Conservation (phyloP, 2,888 invertebrate species). For the Cyclophora punctaria region DNA sequence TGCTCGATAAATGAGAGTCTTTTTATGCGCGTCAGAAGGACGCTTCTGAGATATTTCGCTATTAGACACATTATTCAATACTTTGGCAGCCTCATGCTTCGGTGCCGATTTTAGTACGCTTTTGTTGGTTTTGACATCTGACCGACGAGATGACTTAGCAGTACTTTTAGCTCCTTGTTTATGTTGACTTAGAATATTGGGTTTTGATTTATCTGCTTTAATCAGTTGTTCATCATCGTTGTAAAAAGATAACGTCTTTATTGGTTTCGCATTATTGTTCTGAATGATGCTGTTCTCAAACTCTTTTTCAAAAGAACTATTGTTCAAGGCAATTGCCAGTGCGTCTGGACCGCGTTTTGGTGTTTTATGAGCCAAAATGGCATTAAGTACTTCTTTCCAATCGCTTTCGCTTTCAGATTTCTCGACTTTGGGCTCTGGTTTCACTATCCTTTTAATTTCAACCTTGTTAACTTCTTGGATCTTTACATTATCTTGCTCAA, state of each 20-base stretch:
- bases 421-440: conserved; percentile 3
- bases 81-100: too few relatives aligned
- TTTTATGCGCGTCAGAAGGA: conserved; percentile 18
- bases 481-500: conserved; percentile 5
- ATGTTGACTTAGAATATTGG: too few relatives aligned
- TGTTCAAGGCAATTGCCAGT: conserved; percentile 46
- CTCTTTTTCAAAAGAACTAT: conserved; percentile 30
- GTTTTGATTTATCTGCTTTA: too few relatives aligned
- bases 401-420: conserved; percentile 21
- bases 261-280: too few relatives aligned
- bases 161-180: too few relatives aligned
- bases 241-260: too few relatives aligned
- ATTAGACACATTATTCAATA: background rate
- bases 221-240: too few relatives aligned
- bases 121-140: too few relatives aligned
- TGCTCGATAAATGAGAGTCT: conserved; percentile 1
- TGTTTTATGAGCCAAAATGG: conserved; percentile 52
- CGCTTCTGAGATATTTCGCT: conserved; percentile 4
- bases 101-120: too few relatives aligned
- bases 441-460: conserved; percentile 1
- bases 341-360: conserved; percentile 53
- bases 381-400: conserved; percentile 58
- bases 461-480: conserved; percentile 6
- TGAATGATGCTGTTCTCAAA: conserved; percentile 21
- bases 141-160: too few relatives aligned